Percentiles rank a stretch among this genome's conserved stretches.
Conservation (phyloP, 2,888 invertebrate genomes). For the Ypsolopha scabrella region DNA sequence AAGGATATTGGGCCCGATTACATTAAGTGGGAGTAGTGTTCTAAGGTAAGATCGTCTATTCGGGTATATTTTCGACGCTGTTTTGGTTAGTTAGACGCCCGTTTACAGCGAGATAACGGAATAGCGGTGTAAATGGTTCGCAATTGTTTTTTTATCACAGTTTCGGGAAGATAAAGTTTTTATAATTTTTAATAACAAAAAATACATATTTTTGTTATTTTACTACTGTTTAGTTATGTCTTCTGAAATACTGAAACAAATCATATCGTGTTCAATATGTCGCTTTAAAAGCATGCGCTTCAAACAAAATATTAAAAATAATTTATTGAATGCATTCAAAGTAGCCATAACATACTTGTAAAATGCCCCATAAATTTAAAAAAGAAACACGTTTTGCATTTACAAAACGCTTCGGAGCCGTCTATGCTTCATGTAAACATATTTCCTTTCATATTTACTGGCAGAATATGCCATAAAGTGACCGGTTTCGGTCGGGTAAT, state of each 20-base stretch:
- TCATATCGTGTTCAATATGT: too few species aligned
- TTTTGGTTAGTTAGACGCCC: not conserved
- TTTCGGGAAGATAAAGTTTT: not conserved
- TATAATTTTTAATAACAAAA: not conserved
- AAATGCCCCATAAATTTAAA: too few species aligned
- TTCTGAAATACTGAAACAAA: too few species aligned
- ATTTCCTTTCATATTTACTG: slow-evolving; percentile 49
- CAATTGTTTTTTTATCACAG: not conserved
- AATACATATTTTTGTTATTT: not conserved
- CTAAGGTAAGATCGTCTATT: slow-evolving; percentile 53
- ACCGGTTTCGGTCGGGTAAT: slow-evolving; percentile 65
- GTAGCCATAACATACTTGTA: too few species aligned
- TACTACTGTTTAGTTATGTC: too few species aligned
- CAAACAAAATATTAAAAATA: too few species aligned
- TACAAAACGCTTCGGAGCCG: not conserved
- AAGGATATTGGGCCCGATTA: slow-evolving; percentile 68
- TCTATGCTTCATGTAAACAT: not conserved
- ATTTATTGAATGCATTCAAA: too few species aligned
- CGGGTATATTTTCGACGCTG: slow-evolving; percentile 23
- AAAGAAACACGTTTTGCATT: not conserved
- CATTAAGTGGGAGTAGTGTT: slow-evolving; percentile 58
- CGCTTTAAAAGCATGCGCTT: too few species aligned
- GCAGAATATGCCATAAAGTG: slow-evolving; percentile 66
- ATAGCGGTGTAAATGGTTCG: not conserved
- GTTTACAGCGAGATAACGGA: not conserved